phyloP scores from a whole-genome alignment of 2,888 invertebrate species.

The Cosmopolites sordidus region DNA sequence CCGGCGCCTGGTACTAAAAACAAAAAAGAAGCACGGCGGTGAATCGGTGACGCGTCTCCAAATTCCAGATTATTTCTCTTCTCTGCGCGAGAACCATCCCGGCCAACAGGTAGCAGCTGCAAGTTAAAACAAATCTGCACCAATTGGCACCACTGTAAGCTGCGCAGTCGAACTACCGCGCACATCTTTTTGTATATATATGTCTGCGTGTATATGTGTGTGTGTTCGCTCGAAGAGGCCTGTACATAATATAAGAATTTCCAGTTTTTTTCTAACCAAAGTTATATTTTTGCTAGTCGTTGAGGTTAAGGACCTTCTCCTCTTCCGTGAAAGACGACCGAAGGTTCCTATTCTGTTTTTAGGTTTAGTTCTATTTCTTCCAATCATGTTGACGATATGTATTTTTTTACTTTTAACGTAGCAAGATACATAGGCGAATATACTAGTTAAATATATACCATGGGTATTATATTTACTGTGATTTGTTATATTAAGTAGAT shows the following conservation, averaged over 20 bases:
- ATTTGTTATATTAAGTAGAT: constrained; percentile 44
- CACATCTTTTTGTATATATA: not conserved
- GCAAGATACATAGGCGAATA: not conserved
- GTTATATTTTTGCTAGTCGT: constrained; percentile 47
- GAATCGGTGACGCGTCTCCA: constrained; percentile 44
- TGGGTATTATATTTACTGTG: constrained; percentile 28
- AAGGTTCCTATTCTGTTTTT: not conserved
- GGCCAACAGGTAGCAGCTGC: constrained; percentile 47
- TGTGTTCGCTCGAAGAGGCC: not conserved
- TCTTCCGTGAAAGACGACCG: not conserved
- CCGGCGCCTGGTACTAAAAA: constrained; percentile 35
- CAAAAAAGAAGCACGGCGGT: constrained; percentile 1
- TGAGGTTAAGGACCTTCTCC: constrained; percentile 10
- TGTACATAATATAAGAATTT: constrained; percentile 14
- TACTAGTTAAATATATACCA: constrained; percentile 7
- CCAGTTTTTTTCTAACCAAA: constrained; percentile 36
- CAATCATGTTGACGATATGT: not conserved
- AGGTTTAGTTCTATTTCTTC: not conserved
- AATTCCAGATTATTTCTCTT: constrained; percentile 31
- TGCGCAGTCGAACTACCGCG: constrained; percentile 34
- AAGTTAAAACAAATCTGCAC: constrained; percentile 48
- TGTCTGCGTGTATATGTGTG: constrained; percentile 2
- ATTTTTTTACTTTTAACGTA: not conserved
- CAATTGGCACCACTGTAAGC: constrained; percentile 46
- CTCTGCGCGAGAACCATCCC: too few relatives aligned